Base-by-base conservation (phyloP, 2,113 vertebrate species). In the Rhombomys opimus region DNA sequence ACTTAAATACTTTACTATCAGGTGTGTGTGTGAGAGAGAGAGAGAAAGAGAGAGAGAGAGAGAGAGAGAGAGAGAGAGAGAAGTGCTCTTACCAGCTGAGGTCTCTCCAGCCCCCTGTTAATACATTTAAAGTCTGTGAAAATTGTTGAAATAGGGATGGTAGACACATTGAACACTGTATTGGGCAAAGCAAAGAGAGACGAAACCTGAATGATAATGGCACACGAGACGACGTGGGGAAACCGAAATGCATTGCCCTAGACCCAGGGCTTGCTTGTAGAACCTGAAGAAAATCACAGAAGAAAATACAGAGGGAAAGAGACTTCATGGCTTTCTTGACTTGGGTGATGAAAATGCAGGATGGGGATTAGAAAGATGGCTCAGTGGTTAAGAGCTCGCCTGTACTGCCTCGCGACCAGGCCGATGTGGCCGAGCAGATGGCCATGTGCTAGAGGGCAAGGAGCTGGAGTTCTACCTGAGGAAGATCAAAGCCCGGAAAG, bases 61-160 rank as follows among this genome's bases (percentile, higher is more conserved):
- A 57, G 7, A 57, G 54, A 57, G 54, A 57, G 54, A 57, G 41
- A 41, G 41, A 41, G 46, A 5, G 46, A 5, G 46, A 7, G 38
- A 20, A 73, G 72, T 73, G 20, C 72, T 41, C 46, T 46, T 46
- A 46, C 46, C 46, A 46, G 46, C 46, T 46, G 46, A 46, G 4
- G 46, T 46, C 46, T 50, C 46, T 77, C 75, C 2, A 63, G 72
- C 72, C 77, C 93, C 67, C 76, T 92, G 52, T n/a, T 46, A 89
- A 41, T 38, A 97, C 5, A 96, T 87, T 67, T 65, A 77, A 96
- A 91, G 67, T 7, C 92, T 88, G 32, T 84, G 86, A 85, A 94
- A 82, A 91, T 27, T 65, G 65, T 57, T 63, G 41, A 68, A 78
- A 67, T 32, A 80, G 65, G 52, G 52, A 35, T 38, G 50, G 75